Evolutionary conservation across 2,888 invertebrate genomes (phyloP).

Genomic region (Halocaridina rubra): DNA sequence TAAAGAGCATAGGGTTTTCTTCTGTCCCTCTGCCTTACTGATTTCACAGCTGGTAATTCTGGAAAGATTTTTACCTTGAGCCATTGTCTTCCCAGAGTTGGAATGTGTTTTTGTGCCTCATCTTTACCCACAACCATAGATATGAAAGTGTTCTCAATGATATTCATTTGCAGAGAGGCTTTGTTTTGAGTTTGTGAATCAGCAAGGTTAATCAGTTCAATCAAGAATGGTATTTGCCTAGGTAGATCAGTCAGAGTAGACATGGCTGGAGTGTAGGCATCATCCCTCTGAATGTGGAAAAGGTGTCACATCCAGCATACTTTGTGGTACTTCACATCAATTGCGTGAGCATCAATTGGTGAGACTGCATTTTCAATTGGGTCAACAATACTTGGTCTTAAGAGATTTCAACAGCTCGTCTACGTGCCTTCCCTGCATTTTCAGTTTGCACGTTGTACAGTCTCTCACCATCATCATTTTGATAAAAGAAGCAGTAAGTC

Average conservation of each 20-base stretch:
- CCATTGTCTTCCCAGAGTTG: neutral
- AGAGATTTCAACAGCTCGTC: neutral
- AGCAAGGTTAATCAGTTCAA: neutral
- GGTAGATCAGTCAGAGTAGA: neutral
- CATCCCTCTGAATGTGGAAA: too few relatives aligned
- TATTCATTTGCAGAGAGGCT: too few relatives aligned
- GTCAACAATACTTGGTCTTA: neutral
- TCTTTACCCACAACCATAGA: neutral
- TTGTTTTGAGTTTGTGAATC: too few relatives aligned
- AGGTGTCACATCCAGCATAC: neutral
- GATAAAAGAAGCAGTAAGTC: too few relatives aligned
- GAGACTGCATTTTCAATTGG: neutral
- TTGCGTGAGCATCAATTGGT: neutral
- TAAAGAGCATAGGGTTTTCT: neutral
- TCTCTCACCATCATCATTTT: too few relatives aligned
- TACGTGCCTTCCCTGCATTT: neutral
- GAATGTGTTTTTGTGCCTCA: neutral
- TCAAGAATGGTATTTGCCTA: neutral
- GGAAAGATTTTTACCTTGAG: neutral
- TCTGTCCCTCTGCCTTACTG: constrained; percentile 1
- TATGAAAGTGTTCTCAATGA: too few relatives aligned
- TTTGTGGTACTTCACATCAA: neutral
- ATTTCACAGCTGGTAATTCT: neutral
- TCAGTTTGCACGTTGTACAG: neutral
- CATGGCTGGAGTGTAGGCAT: neutral